Evolutionary conservation across 2,888 invertebrate genomes (phyloP), one percentile per base, ranked within the genome.

Genomic region (Lypha dubia): DNA sequence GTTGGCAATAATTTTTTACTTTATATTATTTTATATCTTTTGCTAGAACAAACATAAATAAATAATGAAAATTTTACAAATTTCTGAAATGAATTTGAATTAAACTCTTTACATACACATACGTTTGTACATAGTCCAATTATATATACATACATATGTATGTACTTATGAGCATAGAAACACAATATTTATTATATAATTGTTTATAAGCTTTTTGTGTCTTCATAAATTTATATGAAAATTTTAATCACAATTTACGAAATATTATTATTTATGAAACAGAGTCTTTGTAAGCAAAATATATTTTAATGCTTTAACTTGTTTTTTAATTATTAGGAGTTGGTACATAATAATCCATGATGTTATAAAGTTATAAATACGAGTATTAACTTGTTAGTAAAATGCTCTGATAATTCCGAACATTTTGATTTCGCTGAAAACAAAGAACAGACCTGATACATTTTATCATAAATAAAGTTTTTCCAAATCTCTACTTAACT

Each of bases 301-400:
- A 68, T n/a, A n/a, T 28, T 56, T 70, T n/a, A 15, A 56, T n/a
- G 22, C 1, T 53, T n/a, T n/a, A n/a, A n/a, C 53, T 38, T 11
- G 7, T 67, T 15, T 49, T 28, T 44, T n/a, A 24, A 13, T n/a
- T n/a, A n/a, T n/a, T n/a, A n/a, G n/a, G n/a, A n/a, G n/a, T n/a
- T n/a, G n/a, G n/a, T n/a, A n/a, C n/a, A n/a, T n/a, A n/a, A n/a
- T n/a, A n/a, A n/a, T n/a, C n/a, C n/a, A n/a, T n/a, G n/a, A n/a
- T n/a, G n/a, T n/a, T n/a, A n/a, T n/a, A n/a, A n/a, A n/a, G n/a
- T n/a, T n/a, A n/a, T n/a, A n/a, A n/a, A n/a, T n/a, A n/a, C n/a
- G n/a, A n/a, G n/a, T n/a, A n/a, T n/a, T n/a, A n/a, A n/a, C n/a
- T 5, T 28, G 28, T 28, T 28, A 28, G 28, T n/a, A n/a, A 28